A percentile compares a stretch with the other conserved stretches of the same genome.
Conservation (phyloP, 2,888 invertebrate species). For the Orchesella flavescens region DNA sequence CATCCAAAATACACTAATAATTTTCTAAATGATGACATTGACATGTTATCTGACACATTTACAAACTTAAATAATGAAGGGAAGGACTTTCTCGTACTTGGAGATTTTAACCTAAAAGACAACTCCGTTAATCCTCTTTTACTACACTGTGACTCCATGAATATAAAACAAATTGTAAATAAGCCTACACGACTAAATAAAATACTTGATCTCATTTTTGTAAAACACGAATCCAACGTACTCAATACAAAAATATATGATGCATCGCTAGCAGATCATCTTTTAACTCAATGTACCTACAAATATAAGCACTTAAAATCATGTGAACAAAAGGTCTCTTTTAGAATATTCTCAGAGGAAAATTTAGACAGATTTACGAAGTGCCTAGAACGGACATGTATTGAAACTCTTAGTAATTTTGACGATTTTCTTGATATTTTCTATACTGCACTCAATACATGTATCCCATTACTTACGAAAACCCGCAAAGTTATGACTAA, state of each 20-base stretch:
- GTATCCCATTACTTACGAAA: too few species aligned
- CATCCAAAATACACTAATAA: slow-evolving; percentile 6
- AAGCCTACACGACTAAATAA: slow-evolving; percentile 15
- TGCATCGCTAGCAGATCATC: slow-evolving; percentile 19
- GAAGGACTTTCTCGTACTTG: not conserved
- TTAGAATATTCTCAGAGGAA: too few species aligned
- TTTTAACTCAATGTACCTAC: slow-evolving; percentile 6
- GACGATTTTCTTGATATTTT: too few species aligned
- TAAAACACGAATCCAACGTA: not conserved
- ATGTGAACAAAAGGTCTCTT: too few species aligned
- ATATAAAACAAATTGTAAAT: slow-evolving; percentile 25
- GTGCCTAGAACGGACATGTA: too few species aligned
- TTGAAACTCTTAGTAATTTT: too few species aligned
- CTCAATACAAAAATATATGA: not conserved
- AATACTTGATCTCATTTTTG: slow-evolving; percentile 37
- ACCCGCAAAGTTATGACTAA: too few species aligned
- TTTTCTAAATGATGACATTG: not conserved
- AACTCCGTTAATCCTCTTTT: not conserved
- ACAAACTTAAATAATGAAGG: not conserved
- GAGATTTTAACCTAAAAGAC: slow-evolving; percentile 33
- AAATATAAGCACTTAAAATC: not conserved
- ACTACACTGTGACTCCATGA: not conserved
- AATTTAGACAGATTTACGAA: too few species aligned
- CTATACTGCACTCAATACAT: too few species aligned
- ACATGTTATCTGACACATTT: not conserved